Base-by-base conservation (phyloP, 2,888 invertebrate species). In the Cryptus viduatorius region DNA sequence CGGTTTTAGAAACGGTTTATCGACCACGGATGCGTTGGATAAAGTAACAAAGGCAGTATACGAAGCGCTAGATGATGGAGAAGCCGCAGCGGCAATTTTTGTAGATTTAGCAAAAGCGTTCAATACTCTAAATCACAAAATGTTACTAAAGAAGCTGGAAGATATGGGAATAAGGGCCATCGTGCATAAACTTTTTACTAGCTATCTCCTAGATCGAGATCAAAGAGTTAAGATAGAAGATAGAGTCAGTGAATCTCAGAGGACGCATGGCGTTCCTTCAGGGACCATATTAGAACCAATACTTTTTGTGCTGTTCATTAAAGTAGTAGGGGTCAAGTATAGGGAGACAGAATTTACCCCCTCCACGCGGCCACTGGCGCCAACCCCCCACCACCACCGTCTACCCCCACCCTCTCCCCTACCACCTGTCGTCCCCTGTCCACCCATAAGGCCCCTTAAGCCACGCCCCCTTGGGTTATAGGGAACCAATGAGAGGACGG, bases 51-150 rank as follows among this genome's bases (percentile, higher is more conserved):
- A 19, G 7, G 10, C 19, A 56, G 19, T 19, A 10, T 24, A 19
- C 2, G 12, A 29, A 3, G 19, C 56, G 10, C 12, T 56, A 10
- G 56, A 56, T 10, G 56, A 0, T 1, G 56, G 56, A 10, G 19
- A 56, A 56, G 24, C 19, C 3, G 56, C 56, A 3, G 56, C 56
- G 24, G 24, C 24, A 7, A 24, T 65, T 3, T 44, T 44, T 0
- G 44, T 65, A 42, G 65, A 65, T 42, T 19, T 44, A 1, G 65
- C 65, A 0, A 65, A 65, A 19, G 65, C 65, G 1, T 65, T 65
- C n/a, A 44, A 46, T 7, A 24, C 46, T 1, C 46, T 46, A 1
- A 24, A 46, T 19, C 67, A 24, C 67, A 19, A 67, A 1, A 14
- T 44, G 44, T 4, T 24, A 14, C 19, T 67, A 19, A 19, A 46